phyloP scores from a whole-genome alignment of 1,140 invertebrate species.

The Zaprionus gabonicus region DNA sequence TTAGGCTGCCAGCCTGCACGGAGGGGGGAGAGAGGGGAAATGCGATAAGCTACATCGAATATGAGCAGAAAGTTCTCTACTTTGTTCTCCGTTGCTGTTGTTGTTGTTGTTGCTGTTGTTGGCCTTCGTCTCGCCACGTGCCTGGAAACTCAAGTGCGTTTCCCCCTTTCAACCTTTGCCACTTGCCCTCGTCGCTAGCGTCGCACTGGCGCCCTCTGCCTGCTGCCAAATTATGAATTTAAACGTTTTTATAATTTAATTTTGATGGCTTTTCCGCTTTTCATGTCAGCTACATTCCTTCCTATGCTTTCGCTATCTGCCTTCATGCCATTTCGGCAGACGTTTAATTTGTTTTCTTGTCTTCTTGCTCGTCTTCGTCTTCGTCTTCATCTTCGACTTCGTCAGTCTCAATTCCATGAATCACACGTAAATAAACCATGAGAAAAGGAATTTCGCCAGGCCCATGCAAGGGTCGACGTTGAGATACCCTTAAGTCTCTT shows the following conservation, averaged over 20 bases:
- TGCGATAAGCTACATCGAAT: conserved; percentile 9
- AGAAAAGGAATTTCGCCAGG: conserved; percentile 41
- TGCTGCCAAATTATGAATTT: conserved; percentile 64
- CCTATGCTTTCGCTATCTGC: conserved; percentile 36
- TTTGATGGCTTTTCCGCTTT: conserved; percentile 69
- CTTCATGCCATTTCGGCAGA: conserved; percentile 40
- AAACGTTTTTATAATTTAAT: conserved; percentile 62
- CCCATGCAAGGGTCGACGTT: not conserved
- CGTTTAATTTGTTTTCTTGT: conserved; percentile 60
- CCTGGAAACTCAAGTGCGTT: conserved; percentile 31
- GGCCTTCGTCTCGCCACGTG: conserved; percentile 29
- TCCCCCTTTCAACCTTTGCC: not conserved
- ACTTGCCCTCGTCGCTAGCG: too few relatives aligned
- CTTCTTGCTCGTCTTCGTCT: not conserved
- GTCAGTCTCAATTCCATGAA: conserved; percentile 47
- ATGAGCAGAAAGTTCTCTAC: not conserved
- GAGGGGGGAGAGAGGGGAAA: not conserved
- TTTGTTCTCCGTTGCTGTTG: not conserved
- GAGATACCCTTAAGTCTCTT: not conserved
- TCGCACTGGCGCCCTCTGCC: conserved; percentile 46
- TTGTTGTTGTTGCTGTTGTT: too few relatives aligned
- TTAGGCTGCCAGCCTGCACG: not conserved
- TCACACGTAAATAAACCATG: conserved; percentile 49
- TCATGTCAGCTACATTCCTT: conserved; percentile 54
- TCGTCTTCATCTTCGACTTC: not conserved